Conservation (phyloP, 2,888 invertebrate genomes). For the Melieria omissa region DNA sequence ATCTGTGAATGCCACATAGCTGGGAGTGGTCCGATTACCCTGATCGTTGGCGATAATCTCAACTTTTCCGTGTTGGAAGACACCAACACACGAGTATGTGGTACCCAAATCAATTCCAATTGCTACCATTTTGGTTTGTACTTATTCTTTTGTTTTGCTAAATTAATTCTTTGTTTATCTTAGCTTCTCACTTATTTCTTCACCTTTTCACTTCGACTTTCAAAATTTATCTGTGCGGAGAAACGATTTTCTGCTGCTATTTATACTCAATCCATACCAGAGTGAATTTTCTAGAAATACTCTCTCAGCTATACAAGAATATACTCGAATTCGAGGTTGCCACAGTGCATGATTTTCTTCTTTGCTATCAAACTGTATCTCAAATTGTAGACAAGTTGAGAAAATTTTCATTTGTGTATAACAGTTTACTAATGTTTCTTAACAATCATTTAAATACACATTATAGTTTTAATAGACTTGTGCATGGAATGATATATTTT, state of each 20-base stretch:
- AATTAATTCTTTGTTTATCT: not conserved
- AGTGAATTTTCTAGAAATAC: not conserved
- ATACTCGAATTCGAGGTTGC: slow-evolving; percentile 20
- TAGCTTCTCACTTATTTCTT: slow-evolving; percentile 5
- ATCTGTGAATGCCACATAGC: slow-evolving; percentile 81
- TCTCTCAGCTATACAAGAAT: slow-evolving; percentile 10
- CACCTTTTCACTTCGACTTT: not conserved
- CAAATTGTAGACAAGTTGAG: not conserved
- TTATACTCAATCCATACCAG: not conserved
- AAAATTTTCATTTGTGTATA: not conserved
- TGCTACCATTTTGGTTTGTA: slow-evolving; percentile 67
- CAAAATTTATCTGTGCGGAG: not conserved
- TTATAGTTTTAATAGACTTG: too few relatives aligned
- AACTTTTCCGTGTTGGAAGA: slow-evolving; percentile 40
- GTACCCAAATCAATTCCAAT: slow-evolving; percentile 70
- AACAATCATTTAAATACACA: too few relatives aligned
- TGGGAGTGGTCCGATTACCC: slow-evolving; percentile 67
- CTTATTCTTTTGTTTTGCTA: not conserved
- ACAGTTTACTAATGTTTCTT: too few relatives aligned
- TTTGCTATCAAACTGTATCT: too few relatives aligned
- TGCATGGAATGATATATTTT: too few relatives aligned
- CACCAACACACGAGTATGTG: slow-evolving; percentile 41
- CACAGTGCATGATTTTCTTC: too few relatives aligned
- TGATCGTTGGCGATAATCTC: slow-evolving; percentile 29
- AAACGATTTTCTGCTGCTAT: not conserved